phyloP scores from a whole-genome alignment of 2,113 vertebrate species.

The Petromus typicus region DNA sequence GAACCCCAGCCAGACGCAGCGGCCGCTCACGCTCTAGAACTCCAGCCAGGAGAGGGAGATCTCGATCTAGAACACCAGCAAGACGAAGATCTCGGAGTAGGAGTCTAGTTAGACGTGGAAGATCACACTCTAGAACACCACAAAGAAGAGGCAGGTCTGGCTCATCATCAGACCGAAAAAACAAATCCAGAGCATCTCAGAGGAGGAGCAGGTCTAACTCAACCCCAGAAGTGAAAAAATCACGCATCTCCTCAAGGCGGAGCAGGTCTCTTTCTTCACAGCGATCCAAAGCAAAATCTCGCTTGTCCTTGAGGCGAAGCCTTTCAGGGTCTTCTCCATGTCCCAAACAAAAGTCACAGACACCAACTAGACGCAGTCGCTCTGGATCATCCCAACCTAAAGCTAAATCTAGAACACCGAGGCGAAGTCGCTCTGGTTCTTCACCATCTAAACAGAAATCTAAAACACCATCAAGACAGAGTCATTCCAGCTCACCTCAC shows the following conservation, averaged over 20 bases:
- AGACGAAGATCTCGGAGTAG: constrained; percentile 80
- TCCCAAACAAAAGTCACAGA: constrained; percentile 80
- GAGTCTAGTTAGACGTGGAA: constrained; percentile 77
- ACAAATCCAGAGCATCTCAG: constrained; percentile 78
- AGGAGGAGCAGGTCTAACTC: constrained; percentile 79
- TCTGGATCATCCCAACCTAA: constrained; percentile 77
- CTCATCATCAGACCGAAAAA: constrained; percentile 80
- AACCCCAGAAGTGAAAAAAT: constrained; percentile 79
- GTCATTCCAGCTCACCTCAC: constrained; percentile 70
- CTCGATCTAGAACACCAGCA: constrained; percentile 80
- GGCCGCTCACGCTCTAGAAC: constrained; percentile 79
- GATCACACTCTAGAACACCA: constrained; percentile 81
- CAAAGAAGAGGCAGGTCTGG: constrained; percentile 82
- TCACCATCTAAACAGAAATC: constrained; percentile 75
- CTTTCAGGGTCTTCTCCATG: constrained; percentile 81
- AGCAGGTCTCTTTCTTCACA: constrained; percentile 83
- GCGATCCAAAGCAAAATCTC: constrained; percentile 80
- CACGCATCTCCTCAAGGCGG: constrained; percentile 73
- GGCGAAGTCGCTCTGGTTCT: constrained; percentile 78
- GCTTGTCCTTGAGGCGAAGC: constrained; percentile 77
- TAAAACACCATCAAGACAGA: constrained; percentile 70
- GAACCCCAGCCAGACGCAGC: constrained; percentile 73
- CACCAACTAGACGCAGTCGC: constrained; percentile 78
- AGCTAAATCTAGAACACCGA: constrained; percentile 75
- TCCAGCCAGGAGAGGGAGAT: constrained; percentile 77